Evolutionary conservation across 2,113 vertebrate genomes (phyloP).

Genomic region (Paramormyrops kingsleyae): DNA sequence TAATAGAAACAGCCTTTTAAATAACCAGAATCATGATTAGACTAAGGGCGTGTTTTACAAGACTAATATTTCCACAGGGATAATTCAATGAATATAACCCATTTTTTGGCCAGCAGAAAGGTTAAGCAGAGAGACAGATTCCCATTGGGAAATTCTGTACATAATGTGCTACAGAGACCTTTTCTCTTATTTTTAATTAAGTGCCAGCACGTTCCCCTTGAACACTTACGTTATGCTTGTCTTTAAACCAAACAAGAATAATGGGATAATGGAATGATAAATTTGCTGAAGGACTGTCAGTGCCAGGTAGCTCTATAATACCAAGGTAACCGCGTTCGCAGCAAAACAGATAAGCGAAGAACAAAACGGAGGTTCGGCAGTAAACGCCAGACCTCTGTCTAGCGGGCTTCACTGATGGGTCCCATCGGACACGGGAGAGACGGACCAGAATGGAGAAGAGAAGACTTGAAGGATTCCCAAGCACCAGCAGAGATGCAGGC

Average conservation of each 20-base stretch:
- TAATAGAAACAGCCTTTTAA: background rate
- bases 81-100: background rate
- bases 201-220: background rate
- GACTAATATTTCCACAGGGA: background rate
- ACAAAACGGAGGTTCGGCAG: background rate
- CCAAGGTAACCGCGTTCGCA: background rate
- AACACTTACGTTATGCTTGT: background rate
- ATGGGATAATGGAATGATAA: background rate
- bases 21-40: background rate
- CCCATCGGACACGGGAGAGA: background rate
- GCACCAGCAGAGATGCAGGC: background rate
- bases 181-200: background rate
- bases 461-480: background rate
- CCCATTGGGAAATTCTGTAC: background rate
- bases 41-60: background rate
- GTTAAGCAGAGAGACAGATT: background rate
- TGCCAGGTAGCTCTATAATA: background rate
- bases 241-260: background rate
- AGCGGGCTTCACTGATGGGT: background rate
- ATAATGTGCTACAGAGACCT: background rate
- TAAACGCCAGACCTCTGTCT: background rate
- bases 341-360: background rate
- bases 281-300: background rate
- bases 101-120: background rate
- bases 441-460: background rate